Percentiles rank a stretch among this genome's conserved stretches.
phyloP scores from a whole-genome alignment of 2,888 invertebrate genomes.

The Rutpela maculata region DNA sequence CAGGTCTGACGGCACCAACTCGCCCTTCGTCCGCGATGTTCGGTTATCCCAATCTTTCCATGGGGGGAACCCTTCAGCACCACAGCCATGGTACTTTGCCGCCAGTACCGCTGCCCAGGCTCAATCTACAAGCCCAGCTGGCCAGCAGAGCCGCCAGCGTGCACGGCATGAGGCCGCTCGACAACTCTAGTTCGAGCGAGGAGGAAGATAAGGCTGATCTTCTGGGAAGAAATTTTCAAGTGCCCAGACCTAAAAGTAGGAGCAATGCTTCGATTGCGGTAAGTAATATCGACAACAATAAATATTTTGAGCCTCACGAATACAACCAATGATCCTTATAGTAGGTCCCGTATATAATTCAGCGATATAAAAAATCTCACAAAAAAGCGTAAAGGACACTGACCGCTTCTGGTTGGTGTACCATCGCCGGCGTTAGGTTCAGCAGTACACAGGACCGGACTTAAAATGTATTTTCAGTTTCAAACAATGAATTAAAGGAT shows the following conservation, averaged over 20 bases:
- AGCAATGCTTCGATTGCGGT: constrained; percentile 81
- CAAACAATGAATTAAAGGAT: too few relatives aligned
- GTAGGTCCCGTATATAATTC: too few relatives aligned
- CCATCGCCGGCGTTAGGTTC: too few relatives aligned
- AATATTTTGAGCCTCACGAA: too few relatives aligned
- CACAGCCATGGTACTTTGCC: constrained; percentile 72
- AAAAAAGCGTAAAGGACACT: too few relatives aligned
- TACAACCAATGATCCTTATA: too few relatives aligned
- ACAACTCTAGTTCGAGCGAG: constrained; percentile 77
- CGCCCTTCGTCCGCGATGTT: constrained; percentile 90
- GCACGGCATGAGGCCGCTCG: constrained; percentile 73
- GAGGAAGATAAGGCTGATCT: constrained; percentile 87
- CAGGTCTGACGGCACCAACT: constrained; percentile 80
- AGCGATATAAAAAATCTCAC: too few relatives aligned
- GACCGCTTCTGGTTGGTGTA: too few relatives aligned
- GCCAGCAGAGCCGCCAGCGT: constrained; percentile 67
- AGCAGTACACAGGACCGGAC: too few relatives aligned
- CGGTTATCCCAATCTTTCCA: constrained; percentile 81
- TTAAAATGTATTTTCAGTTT: too few relatives aligned
- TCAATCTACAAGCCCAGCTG: constrained; percentile 74
- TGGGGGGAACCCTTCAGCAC: constrained; percentile 74
- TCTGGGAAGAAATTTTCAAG: constrained; percentile 83
- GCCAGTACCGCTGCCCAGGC: constrained; percentile 84
- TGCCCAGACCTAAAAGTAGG: constrained; percentile 89
- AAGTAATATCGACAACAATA: constrained; percentile 62